These are phyloP conservation scores for Xiphydria camelus DNA, from an alignment of 2,888 invertebrate genomes.

Conservation along the genomic window DNA sequence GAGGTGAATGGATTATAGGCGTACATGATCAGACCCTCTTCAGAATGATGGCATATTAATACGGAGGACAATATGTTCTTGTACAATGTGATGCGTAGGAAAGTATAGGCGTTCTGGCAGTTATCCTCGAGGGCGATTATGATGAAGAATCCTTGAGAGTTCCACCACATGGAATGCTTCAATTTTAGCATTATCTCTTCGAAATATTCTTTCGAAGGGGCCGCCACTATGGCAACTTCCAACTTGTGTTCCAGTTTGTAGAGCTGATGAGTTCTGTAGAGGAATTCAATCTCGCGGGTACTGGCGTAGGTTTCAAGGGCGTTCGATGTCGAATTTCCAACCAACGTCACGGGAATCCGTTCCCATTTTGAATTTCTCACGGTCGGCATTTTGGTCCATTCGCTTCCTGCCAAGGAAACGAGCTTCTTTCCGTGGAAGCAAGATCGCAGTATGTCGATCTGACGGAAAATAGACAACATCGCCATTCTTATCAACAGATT, in stretches of 20 bases:
- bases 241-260: not conserved
- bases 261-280: not conserved
- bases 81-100: slow-evolving; percentile 28
- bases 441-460: slow-evolving; percentile 4
- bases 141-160: slow-evolving; percentile 23
- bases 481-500: not conserved
- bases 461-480: no score
- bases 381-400: not conserved
- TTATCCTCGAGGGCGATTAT: no score
- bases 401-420: not conserved
- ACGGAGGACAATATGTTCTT: slow-evolving; percentile 23
- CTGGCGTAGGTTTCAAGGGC: not conserved
- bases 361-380: no score
- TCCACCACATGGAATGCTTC: slow-evolving; percentile 29
- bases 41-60: slow-evolving; percentile 29
- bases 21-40: slow-evolving; percentile 21
- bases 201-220: not conserved
- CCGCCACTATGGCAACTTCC: not conserved
- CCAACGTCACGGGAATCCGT: no score
- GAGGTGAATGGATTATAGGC: slow-evolving; percentile 31
- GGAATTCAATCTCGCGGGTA: not conserved
- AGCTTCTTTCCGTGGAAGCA: slow-evolving; percentile 5
- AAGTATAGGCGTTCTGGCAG: slow-evolving; percentile 24
- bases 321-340: slow-evolving; percentile 6
- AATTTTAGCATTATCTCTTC: slow-evolving; percentile 16